These are phyloP conservation scores for Dusona sp. DNA, from an alignment of 2,888 invertebrate genomes.

Conservation along the genomic window DNA sequence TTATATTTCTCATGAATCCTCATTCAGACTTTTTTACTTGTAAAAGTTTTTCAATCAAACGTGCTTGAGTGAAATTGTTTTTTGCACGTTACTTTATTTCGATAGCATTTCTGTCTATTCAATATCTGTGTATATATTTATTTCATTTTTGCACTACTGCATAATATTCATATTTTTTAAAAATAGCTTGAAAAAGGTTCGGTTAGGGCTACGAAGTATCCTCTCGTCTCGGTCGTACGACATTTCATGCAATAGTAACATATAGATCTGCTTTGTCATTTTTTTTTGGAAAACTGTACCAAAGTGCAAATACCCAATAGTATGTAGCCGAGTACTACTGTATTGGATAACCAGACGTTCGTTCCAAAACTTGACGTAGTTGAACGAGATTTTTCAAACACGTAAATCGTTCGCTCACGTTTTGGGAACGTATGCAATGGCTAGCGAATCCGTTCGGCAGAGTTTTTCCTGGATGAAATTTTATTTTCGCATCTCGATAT, in stretches of 20 bases:
- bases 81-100: not conserved
- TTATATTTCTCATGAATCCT: not conserved
- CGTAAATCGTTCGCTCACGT: constrained; percentile 59
- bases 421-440: constrained; percentile 36
- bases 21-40: not conserved
- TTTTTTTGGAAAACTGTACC: not conserved
- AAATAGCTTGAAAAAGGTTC: constrained; percentile 34
- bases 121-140: not conserved
- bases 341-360: constrained; percentile 50
- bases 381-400: constrained; percentile 62
- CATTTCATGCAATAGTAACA: constrained; percentile 15
- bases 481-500: constrained; percentile 47
- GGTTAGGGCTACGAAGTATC: constrained; percentile 22
- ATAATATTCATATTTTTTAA: constrained; percentile 28
- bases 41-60: not conserved
- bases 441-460: constrained; percentile 11
- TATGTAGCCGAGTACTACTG: constrained; percentile 12
- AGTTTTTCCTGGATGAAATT: constrained; percentile 58
- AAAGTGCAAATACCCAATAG: constrained; percentile 4
- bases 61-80: not conserved
- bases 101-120: not conserved
- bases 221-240: constrained; percentile 31
- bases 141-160: not conserved
- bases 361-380: constrained; percentile 34
- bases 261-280: not conserved